Evolutionary conservation across 1,140 invertebrate genomes (phyloP), one percentile per base, ranked within the genome.

Genomic region (Lerema accius): DNA sequence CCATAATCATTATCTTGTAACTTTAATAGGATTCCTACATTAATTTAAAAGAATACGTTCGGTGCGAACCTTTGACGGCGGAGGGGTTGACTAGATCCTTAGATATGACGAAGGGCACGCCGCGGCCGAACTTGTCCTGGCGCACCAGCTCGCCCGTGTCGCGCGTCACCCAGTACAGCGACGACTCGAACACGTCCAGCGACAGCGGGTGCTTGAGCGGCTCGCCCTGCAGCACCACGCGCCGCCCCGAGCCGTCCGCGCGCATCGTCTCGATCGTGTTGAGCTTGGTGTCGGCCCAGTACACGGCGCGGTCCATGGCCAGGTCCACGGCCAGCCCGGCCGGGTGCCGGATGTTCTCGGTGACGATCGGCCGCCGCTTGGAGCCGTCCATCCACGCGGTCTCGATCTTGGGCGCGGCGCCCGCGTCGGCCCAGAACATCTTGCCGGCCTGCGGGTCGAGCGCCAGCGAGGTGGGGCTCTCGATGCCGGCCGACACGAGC

Each of bases 321-420:
- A 96, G 96, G 82, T 99, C 98, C 16, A 99, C 95, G 0, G 97
- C 93, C 0, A 99, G 78, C 0, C 97, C 97, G 0, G 96, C 94
- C 0, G 98, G 98, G 76, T 95, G 95, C 5, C 96, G 93, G 4
- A 99, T 93, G 63, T 93, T 92, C 35, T 96, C 95, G 0, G 94
- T 94, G 0, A 99, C 94, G 1, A 99, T 77, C 0, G 95, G 93
- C 63, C 95, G 92, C 3, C 97, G 92, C 77, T 96, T 96, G 0
- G 94, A 96, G 0, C 98, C 98, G 76, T 99, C 98, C 97, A 99
- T 98, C 97, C 97, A 99, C 9, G 96, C 94, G 0, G 95, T 94
- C 84, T 98, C 97, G 56, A 98, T 98, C 82, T 97, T 95, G 4
- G 98, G 95, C 14, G 93, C 93, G 1, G 93, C 94, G 11, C 97